phyloP scores from a whole-genome alignment of 2,113 vertebrate genomes.

The Corythaeola cristata region DNA sequence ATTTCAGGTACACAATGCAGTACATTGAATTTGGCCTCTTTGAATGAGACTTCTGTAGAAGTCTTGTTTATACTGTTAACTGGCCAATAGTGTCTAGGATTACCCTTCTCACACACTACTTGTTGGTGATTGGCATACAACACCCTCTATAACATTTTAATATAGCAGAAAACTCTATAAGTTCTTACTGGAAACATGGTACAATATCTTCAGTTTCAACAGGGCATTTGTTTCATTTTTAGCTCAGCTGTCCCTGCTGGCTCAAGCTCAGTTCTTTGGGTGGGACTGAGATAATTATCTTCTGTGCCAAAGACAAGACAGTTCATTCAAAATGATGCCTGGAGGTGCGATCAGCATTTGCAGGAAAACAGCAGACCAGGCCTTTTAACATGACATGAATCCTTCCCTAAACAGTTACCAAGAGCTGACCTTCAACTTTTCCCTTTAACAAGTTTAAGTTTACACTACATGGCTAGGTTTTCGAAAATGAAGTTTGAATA shows the following conservation, averaged over 20 bases:
- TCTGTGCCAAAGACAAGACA: conserved; percentile 14
- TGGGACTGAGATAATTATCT: conserved; percentile 42
- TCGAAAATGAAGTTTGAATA: conserved; percentile 38
- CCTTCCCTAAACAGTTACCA: not conserved
- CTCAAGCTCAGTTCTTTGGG: conserved; percentile 17
- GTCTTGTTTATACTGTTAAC: not conserved
- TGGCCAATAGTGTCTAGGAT: not conserved
- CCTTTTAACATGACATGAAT: conserved; percentile 20
- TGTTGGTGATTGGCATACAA: not conserved
- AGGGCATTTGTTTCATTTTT: not conserved
- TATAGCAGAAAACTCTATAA: not conserved
- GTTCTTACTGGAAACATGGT: not conserved
- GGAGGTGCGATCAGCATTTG: conserved; percentile 17
- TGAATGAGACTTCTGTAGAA: not conserved
- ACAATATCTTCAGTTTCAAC: not conserved
- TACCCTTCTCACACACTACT: not conserved
- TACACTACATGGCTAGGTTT: not conserved
- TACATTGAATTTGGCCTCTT: not conserved
- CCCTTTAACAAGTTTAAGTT: not conserved
- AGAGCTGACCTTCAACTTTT: conserved; percentile 29
- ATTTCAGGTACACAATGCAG: not conserved
- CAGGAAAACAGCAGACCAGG: conserved; percentile 7
- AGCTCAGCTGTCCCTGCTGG: conserved; percentile 30
- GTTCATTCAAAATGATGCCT: conserved; percentile 44
- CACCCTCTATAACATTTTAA: not conserved